phyloP scores from a whole-genome alignment of 2,888 invertebrate species.

The Pollenia angustigena region DNA sequence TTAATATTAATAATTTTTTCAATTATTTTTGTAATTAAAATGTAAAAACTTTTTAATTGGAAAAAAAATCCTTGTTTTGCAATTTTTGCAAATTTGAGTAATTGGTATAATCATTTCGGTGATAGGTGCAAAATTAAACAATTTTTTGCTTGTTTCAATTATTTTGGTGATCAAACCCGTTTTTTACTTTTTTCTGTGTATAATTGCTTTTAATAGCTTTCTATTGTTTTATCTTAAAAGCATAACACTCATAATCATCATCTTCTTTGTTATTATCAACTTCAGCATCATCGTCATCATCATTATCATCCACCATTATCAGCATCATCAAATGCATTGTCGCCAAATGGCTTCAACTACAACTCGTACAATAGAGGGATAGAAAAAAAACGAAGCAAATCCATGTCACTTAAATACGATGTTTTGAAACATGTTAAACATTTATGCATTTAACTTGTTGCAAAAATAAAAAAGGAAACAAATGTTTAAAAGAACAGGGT shows the following conservation, averaged over 20 bases:
- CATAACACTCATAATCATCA: conserved; percentile 78
- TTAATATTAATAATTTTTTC: no score
- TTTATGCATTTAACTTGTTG: conserved; percentile 19
- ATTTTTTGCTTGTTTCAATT: no score
- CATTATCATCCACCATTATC: not conserved
- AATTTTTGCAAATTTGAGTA: no score
- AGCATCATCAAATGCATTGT: conserved; percentile 38
- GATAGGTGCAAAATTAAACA: no score
- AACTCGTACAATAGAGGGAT: conserved; percentile 1
- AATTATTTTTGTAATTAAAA: no score
- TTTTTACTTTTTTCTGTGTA: not conserved
- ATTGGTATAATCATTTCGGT: no score
- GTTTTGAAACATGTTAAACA: conserved; percentile 38
- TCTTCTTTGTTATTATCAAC: conserved; percentile 25
- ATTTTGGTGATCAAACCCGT: no score
- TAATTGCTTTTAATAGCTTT: conserved; percentile 48
- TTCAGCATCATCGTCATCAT: not conserved
- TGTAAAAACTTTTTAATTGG: no score
- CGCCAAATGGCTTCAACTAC: conserved; percentile 40
- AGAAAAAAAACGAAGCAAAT: conserved; percentile 1
- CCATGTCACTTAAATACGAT: conserved; percentile 21
- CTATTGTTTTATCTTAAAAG: conserved; percentile 44
- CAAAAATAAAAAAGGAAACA: not conserved
- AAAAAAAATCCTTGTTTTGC: no score
- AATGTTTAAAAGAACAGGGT: not conserved